Evolutionary conservation across 64 coral and sea anemone genomes (phyloP).

Genomic region (Montipora efflorescens): DNA sequence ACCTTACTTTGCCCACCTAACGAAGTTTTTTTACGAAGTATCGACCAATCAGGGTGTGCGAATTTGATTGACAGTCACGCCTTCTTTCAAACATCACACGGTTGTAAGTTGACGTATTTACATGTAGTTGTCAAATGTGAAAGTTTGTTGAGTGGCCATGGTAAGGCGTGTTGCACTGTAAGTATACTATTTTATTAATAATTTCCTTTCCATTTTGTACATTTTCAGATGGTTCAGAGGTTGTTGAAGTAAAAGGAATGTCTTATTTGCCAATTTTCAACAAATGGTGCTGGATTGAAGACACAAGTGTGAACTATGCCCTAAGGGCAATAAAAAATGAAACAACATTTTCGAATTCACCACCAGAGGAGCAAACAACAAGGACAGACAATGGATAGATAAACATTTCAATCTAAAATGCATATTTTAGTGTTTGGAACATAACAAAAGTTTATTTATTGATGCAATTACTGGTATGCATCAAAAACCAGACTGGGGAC

Average conservation of each 20-base stretch:
- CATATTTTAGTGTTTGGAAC: neutral
- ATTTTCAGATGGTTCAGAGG: slow-evolving; percentile 58
- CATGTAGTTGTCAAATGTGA: neutral
- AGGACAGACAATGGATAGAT: neutral
- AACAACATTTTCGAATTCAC: neutral
- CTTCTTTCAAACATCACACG: too few relatives aligned
- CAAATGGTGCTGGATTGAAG: slow-evolving; percentile 72
- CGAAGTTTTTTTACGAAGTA: too few relatives aligned
- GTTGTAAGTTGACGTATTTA: too few relatives aligned
- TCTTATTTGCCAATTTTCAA: slow-evolving; percentile 73
- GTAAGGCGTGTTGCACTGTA: too few relatives aligned
- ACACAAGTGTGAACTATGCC: slow-evolving; percentile 82
- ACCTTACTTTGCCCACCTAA: too few relatives aligned
- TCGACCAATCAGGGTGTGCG: too few relatives aligned
- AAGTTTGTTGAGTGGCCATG: too few relatives aligned
- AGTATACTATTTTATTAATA: too few relatives aligned
- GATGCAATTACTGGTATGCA: too few relatives aligned
- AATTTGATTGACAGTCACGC: too few relatives aligned
- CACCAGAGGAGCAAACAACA: neutral
- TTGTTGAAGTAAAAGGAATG: slow-evolving; percentile 71
- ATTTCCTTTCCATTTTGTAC: neutral
- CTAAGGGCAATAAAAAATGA: slow-evolving; percentile 68
- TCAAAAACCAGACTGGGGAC: too few relatives aligned
- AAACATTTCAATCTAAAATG: neutral
- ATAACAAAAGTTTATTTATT: neutral